Evolutionary conservation across 2,113 vertebrate genomes (phyloP).

Genomic region (Irena cyanogastra): DNA sequence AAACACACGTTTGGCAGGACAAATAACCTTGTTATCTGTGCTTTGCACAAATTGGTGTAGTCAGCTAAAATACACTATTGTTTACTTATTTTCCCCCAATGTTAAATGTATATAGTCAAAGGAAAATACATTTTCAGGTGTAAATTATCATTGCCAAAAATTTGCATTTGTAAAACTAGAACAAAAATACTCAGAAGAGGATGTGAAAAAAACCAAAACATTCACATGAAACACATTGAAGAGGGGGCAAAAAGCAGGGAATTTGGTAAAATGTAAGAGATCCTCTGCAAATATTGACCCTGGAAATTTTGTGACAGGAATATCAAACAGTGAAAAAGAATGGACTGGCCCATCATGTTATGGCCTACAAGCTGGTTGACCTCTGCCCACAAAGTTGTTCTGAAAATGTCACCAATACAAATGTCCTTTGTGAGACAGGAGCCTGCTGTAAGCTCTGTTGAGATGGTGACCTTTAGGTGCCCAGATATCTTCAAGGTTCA

Average conservation of each 20-base stretch:
- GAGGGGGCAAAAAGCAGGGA: not conserved
- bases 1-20: not conserved
- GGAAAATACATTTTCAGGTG: not conserved
- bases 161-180: not conserved
- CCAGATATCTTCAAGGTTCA: not conserved
- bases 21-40: not conserved
- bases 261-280: not conserved
- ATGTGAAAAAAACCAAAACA: not conserved
- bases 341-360: not conserved
- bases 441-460: not conserved
- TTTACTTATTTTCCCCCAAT: not conserved
- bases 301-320: not conserved
- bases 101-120: not conserved
- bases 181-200: not conserved
- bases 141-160: not conserved
- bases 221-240: not conserved
- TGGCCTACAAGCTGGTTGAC: not conserved
- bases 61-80: not conserved
- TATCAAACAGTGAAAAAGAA: not conserved
- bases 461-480: not conserved
- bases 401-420: not conserved
- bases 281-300: not conserved
- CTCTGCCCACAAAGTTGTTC: not conserved
- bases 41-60: not conserved
- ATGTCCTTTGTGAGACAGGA: not conserved